Evolutionary conservation across 1,140 invertebrate genomes (phyloP), one percentile per base, ranked within the genome.

Genomic region (Wasmannia auropunctata): DNA sequence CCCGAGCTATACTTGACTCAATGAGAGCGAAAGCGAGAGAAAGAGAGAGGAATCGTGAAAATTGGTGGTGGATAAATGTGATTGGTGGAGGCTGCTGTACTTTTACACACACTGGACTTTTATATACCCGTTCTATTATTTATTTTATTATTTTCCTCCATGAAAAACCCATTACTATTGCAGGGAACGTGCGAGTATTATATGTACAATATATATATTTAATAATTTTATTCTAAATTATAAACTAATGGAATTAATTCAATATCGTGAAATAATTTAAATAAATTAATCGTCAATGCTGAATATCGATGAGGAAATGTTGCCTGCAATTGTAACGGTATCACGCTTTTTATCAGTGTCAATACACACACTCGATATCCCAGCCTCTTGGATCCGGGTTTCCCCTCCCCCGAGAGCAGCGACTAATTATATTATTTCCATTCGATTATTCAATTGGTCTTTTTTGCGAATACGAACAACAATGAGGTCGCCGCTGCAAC

Each of bases 261-360:
- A 43, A 37, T n/a, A 51, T n/a, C 3, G 1, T 19, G 10, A 51
- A 72, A 31, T 49, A 49, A 72, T 34, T 31, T 2, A 49, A 46
- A 28, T 77, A 22, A 25, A 63, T 49, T 10, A 3, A 51, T 40
- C 14, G 14, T 8, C 3, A 49, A 40, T 31, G 40, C 0, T 34
- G 51, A 22, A 22, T 54, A 54, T 54, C 2, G 22, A 49, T 19
- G 25, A 62, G 25, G 49, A 67, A n/a, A 70, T 28, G 34, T 92
- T 93, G 87, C 89, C 86, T 91, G 92, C 91, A 91, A 90, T 93
- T 77, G 91, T 89, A 93, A 90, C 91, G 92, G 88, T 91, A 90
- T 94, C 91, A 93, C 92, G 94, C 95, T 95, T 95, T 88, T 95
- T 95, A 94, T 95, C 91, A 93, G 89, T 95, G 92, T 95, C 92